Percentiles rank a stretch among this genome's conserved stretches.
Evolutionary conservation across 2,888 invertebrate species (phyloP).

Genomic region (Trachelus tabidus): DNA sequence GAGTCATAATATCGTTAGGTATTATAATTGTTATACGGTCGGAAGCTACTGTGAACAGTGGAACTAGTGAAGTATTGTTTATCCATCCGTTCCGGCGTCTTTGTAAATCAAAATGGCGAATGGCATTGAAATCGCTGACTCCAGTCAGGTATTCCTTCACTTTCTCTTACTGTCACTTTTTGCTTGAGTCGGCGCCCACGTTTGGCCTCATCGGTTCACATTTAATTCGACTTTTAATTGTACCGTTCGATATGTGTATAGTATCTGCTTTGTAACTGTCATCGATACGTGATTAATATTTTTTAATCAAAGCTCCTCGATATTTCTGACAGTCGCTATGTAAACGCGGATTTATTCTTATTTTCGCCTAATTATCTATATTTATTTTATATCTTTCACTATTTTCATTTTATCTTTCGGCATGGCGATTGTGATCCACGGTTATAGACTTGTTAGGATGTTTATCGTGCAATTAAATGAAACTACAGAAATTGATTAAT

Average conservation of each 20-base stretch:
- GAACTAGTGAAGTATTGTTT: neutral
- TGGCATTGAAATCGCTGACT: slow-evolving; percentile 22
- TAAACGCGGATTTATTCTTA: neutral
- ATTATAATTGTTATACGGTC: neutral
- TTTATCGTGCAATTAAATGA: neutral
- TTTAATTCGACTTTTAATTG: neutral
- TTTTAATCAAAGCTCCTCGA: neutral
- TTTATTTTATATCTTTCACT: neutral
- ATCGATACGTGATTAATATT: neutral
- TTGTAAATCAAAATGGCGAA: slow-evolving; percentile 8
- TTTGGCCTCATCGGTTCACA: neutral
- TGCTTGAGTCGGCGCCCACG: neutral
- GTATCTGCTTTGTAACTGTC: neutral
- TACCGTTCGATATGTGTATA: neutral
- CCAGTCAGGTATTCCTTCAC: slow-evolving; percentile 15
- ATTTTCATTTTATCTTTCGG: neutral
- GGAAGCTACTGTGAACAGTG: neutral
- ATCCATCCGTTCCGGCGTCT: neutral
- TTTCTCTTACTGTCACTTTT: neutral
- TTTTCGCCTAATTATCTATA: neutral
- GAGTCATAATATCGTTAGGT: neutral
- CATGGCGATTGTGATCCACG: neutral
- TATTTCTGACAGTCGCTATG: neutral
- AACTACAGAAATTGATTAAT: neutral
- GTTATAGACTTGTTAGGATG: neutral